Evolutionary conservation across 2,888 invertebrate genomes (phyloP), one percentile per base, ranked within the genome.

Genomic region (Lysandra bellargus): DNA sequence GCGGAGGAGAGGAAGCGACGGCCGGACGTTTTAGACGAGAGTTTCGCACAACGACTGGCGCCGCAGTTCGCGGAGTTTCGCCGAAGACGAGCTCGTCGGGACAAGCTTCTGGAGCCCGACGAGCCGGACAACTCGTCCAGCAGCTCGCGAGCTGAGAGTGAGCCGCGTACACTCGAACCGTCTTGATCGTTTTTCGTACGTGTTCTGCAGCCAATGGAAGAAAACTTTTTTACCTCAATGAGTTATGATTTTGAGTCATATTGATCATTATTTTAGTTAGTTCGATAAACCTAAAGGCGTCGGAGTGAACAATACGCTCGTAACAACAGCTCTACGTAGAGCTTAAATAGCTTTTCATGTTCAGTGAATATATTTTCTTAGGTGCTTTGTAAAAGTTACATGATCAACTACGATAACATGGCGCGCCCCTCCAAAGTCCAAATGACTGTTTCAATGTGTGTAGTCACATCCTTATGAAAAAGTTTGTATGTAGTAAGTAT

Each of bases 51-150:
- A 76, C 92, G 91, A 82, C 88, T 95, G 60, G 95, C 95, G 83
- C 90, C 93, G 79, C 95, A 95, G 87, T 96, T 96, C 83, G 95
- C 95, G 80, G 95, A 95, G 84, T 96, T 95, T 86, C 94, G 95
- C 84, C 89, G 93, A 74, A 87, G 92, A 7, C 91, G 95, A 80
- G 91, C 91, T 82, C 84, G 90, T 1, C 84, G 85, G 30, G 86
- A 85, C 77, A 82, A 82, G 76, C 83, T 88, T 79, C 86, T 85
- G 76, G 88, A 88, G 82, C 85, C 83, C 74, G 84, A 85, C 78
- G 83, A 84, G 81, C 17, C 40, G 6, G 17, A 64, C 2, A 57
- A 61, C 60, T 37, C 75, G 3, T 4, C 76, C 33, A 60, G 44
- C 2, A 1, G 72, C 17, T 57, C 61, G 6, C 80, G 80, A 53